Conservation (phyloP, 2,888 invertebrate genomes). For the Clitarchus hookeri region DNA sequence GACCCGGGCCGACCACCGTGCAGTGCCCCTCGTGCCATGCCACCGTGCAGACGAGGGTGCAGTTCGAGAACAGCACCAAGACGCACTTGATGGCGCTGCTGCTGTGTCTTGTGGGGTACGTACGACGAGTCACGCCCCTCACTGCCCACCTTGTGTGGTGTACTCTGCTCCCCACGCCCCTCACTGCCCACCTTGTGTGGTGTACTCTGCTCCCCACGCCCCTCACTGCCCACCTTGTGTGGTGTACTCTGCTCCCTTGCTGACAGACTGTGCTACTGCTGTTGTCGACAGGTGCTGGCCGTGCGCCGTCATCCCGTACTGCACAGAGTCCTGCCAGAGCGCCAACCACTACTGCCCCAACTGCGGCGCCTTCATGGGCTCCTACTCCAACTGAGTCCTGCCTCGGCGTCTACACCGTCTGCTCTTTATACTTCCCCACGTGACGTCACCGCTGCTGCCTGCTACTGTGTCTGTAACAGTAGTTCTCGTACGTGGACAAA, state of each 20-base stretch:
- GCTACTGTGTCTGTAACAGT: no score
- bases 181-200: no score
- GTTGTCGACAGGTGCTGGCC: slow-evolving; percentile 53
- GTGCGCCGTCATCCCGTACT: slow-evolving; percentile 57
- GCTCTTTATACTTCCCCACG: no score
- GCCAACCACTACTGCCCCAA: slow-evolving; percentile 58
- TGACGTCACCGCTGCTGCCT: no score
- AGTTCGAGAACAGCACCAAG: background rate
- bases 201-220: no score
- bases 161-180: no score
- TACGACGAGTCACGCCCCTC: background rate
- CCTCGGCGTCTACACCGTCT: background rate
- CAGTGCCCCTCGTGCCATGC: background rate
- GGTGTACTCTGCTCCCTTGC: no score
- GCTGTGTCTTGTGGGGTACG: slow-evolving; percentile 4
- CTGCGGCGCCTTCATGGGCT: slow-evolving; percentile 56
- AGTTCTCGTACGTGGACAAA: no score
- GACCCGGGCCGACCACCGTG: background rate
- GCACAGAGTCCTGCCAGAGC: slow-evolving; percentile 55
- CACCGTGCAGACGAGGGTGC: slow-evolving; percentile 5
- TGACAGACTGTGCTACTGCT: background rate
- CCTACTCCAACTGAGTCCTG: slow-evolving; percentile 44
- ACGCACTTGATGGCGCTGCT: slow-evolving; percentile 1
- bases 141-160: no score
- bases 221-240: no score